phyloP scores from a whole-genome alignment of 1,140 invertebrate species.

The Sarcophaga peregrina region DNA sequence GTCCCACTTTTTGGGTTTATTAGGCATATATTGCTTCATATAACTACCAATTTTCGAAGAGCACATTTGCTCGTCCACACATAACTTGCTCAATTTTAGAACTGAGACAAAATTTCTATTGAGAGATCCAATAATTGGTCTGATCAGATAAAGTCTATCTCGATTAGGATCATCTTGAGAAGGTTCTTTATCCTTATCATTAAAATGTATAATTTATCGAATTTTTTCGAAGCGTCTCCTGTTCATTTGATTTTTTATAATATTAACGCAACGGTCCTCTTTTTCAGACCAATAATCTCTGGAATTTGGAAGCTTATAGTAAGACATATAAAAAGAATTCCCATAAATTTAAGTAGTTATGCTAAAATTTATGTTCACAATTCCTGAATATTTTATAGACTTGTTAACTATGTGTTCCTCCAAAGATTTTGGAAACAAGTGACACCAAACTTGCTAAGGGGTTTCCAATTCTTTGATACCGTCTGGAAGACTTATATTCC shows the following conservation, averaged over 20 bases:
- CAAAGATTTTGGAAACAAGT: no score
- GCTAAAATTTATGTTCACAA: not conserved
- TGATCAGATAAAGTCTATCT: not conserved
- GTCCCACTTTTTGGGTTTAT: not conserved
- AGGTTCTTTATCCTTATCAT: not conserved
- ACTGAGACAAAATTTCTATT: not conserved
- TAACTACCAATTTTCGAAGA: not conserved
- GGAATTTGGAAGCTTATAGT: not conserved
- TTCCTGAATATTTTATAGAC: slow-evolving; percentile 11
- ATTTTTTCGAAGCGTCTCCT: not conserved
- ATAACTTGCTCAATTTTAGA: not conserved
- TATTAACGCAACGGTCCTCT: not conserved
- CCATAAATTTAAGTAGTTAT: not conserved
- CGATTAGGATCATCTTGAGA: not conserved
- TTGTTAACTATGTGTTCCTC: not conserved
- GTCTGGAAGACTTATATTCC: not conserved
- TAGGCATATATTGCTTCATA: not conserved
- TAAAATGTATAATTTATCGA: not conserved
- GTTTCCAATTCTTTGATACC: not conserved
- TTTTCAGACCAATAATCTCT: slow-evolving; percentile 2
- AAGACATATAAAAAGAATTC: not conserved
- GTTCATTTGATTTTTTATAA: not conserved
- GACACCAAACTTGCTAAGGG: not conserved
- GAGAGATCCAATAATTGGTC: not conserved
- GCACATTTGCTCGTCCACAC: slow-evolving; percentile 6